Evolutionary conservation across 2,797 vertebrate species (phyloP), one percentile per base, ranked within the genome.

Genomic region (Kryptolebias ocellatus): DNA sequence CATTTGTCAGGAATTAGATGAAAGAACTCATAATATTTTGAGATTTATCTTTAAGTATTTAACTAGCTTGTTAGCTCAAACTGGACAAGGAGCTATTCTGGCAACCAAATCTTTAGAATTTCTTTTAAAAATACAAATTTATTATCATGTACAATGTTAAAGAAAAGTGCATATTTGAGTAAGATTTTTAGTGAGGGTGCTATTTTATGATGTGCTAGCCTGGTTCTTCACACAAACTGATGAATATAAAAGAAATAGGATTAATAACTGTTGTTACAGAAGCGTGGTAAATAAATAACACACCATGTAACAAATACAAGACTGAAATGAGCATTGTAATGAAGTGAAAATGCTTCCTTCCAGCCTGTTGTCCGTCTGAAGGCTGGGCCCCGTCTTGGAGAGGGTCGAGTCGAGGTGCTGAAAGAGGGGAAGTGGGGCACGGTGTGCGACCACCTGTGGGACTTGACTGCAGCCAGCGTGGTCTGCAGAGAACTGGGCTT

Each of bases 401-500:
- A 98, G 87, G 98, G 97, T 20, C 95, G 97, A 0, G 96, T 99
- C 4, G 98, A 99, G 84, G 96, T 99, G 72, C 92, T 99, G 53
- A 80, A 54, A 58, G 94, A 96, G 0, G 94, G 93, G 11, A 96
- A 98, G 85, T 99, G 96, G 98, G 98, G 98, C 54, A 95, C 96
- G 0, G 89, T 99, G 52, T 97, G 96, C 49, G 96, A 97, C 89
- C 96, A 96, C 69, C 90, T 93, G 64, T 99, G 98, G 98, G 94
- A 95, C 90, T 81, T 98, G 66, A 5, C 78, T 0, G 95, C 96
- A 0, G 98, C 98, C 90, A 97, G 93, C 0, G 95, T 99, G 17
- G 95, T 97, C 74, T 99, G 98, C 74, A 95, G 98, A 42, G 96
- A 98, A 85, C 93, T 99, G 65, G 98, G 98, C 66, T 99, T 95